These are phyloP conservation scores for Euura saliciscinereae DNA, from an alignment of 1,140 invertebrate genomes.

Conservation along the genomic window DNA sequence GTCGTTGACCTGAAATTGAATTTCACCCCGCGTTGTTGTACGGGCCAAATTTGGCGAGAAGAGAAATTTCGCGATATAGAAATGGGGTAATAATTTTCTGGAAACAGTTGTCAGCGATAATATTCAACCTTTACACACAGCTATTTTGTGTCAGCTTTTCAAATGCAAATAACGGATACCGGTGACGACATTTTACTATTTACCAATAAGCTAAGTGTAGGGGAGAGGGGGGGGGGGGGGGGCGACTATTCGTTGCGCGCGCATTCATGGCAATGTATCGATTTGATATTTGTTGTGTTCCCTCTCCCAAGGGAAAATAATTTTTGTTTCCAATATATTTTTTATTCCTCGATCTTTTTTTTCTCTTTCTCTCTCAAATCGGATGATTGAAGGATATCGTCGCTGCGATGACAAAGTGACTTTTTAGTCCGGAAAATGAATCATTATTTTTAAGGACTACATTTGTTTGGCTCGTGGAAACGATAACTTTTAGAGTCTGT, in stretches of 20 bases:
- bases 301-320: slow-evolving; percentile 22
- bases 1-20: background rate
- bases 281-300: slow-evolving; percentile 44
- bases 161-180: slow-evolving; percentile 18
- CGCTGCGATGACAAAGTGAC: background rate
- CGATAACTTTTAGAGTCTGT: background rate
- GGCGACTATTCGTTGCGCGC: slow-evolving; percentile 35
- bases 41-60: background rate
- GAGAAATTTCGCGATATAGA: background rate
- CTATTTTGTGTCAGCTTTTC: slow-evolving; percentile 18
- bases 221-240: slow-evolving; percentile 2
- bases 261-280: slow-evolving; percentile 36
- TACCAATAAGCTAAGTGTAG: slow-evolving; percentile 34
- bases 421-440: no score
- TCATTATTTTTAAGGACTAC: no score
- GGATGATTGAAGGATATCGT: background rate
- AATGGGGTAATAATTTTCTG: background rate
- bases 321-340: slow-evolving; percentile 1
- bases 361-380: background rate
- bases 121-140: no score
- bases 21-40: background rate
- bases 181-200: slow-evolving; percentile 24
- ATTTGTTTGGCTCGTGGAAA: no score
- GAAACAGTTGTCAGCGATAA: no score
- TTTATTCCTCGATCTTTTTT: background rate